A percentile compares a stretch with the other conserved stretches of the same genome.
These are phyloP conservation scores for Cyprinodon variegatus DNA, from an alignment of 2,113 vertebrate genomes.

Conservation along the genomic window DNA sequence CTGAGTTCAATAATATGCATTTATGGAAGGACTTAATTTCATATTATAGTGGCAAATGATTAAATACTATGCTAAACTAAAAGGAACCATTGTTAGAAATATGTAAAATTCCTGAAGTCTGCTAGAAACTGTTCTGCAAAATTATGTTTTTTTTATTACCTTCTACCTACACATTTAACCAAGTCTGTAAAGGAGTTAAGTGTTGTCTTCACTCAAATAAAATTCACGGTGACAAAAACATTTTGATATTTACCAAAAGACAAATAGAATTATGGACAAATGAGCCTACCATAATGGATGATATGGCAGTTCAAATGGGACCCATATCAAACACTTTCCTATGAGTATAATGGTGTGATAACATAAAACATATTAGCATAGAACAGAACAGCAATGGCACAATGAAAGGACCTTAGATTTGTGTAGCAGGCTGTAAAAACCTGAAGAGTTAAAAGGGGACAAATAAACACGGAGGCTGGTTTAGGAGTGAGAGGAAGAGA, in stretches of 20 bases:
- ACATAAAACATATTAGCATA: conserved; percentile 35
- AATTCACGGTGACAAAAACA: conserved; percentile 23
- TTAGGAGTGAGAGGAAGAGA: conserved; percentile 27
- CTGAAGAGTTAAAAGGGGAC: conserved; percentile 20
- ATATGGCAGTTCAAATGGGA: conserved; percentile 45
- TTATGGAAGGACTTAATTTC: background rate
- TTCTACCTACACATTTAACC: background rate
- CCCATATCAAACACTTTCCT: conserved; percentile 46
- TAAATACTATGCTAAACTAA: background rate
- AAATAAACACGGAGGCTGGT: conserved; percentile 27
- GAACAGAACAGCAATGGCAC: conserved; percentile 33
- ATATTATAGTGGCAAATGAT: background rate
- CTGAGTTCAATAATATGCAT: background rate
- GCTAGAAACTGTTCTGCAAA: background rate
- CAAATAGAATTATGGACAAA: conserved; percentile 31
- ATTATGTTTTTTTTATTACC: background rate
- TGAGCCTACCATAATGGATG: conserved; percentile 38
- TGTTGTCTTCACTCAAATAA: background rate
- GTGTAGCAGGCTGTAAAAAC: conserved; percentile 7
- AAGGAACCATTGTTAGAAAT: too few species aligned
- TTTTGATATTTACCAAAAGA: conserved; percentile 15
- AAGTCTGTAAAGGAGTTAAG: background rate
- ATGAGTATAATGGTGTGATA: conserved; percentile 33
- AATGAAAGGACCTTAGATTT: conserved; percentile 30
- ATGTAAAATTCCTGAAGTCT: background rate